These are phyloP conservation scores for Calyptommatus sinebrachiatus DNA, from an alignment of 2,113 vertebrate genomes.

Conservation along the genomic window DNA sequence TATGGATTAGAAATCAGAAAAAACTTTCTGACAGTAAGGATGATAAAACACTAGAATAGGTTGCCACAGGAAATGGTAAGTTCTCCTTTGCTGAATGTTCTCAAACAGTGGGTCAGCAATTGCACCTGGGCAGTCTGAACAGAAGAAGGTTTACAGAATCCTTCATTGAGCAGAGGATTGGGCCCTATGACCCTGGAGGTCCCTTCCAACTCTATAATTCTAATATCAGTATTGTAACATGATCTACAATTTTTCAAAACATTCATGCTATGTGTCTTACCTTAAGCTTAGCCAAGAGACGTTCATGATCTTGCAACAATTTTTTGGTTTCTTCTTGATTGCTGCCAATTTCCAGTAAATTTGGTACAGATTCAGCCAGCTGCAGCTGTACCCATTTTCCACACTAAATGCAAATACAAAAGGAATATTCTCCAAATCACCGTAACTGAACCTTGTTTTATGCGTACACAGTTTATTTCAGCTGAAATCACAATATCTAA, in stretches of 20 bases:
- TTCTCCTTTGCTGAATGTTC: too few species aligned
- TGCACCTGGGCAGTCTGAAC: too few species aligned
- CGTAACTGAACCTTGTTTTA: background rate
- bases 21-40: too few species aligned
- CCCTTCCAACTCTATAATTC: too few species aligned
- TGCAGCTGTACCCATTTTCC: conserved; percentile 84
- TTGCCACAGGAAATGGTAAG: too few species aligned
- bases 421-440: conserved; percentile 29
- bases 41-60: too few species aligned
- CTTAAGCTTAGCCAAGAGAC: conserved; percentile 86
- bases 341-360: conserved; percentile 87
- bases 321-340: conserved; percentile 83
- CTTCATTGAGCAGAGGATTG: too few species aligned
- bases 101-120: too few species aligned
- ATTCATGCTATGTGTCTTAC: conserved; percentile 63
- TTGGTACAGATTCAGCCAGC: conserved; percentile 84
- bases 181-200: too few species aligned
- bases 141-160: too few species aligned
- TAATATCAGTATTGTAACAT: background rate
- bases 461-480: background rate
- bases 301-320: conserved; percentile 82
- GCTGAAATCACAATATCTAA: background rate
- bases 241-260: background rate
- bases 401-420: conserved; percentile 74
- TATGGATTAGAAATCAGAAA: too few species aligned